These are phyloP conservation scores for Nesometra sesokonis DNA, from an alignment of 35 echinoderm and acorn worm species.

Conservation along the genomic window DNA sequence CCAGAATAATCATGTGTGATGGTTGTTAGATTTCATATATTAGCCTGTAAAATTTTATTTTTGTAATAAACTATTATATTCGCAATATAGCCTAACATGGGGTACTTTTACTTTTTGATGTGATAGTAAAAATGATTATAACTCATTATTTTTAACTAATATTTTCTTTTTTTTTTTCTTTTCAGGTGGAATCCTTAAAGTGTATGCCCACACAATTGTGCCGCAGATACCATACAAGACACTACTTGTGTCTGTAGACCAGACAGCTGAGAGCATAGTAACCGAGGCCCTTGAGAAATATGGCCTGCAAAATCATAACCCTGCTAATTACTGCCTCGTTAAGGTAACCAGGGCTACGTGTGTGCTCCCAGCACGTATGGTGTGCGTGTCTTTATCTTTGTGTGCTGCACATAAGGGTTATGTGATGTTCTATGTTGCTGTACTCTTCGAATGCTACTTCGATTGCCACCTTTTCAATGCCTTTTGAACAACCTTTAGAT, in stretches of 20 bases:
- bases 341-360: constrained; percentile 37
- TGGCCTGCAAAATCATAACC: constrained; percentile 64
- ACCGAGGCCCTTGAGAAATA: constrained; percentile 67
- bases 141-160: too few relatives aligned
- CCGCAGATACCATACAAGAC: constrained; percentile 91
- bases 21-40: too few relatives aligned
- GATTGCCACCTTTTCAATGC: too few relatives aligned
- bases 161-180: neutral
- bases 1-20: too few relatives aligned
- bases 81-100: too few relatives aligned
- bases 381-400: neutral
- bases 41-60: too few relatives aligned
- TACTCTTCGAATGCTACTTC: neutral
- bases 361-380: neutral
- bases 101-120: too few relatives aligned
- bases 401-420: neutral
- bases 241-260: constrained; percentile 52
- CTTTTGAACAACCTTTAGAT: too few relatives aligned
- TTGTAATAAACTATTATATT: too few relatives aligned
- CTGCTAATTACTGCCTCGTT: constrained; percentile 57
- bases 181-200: constrained; percentile 79
- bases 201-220: constrained; percentile 75
- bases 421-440: neutral
- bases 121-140: too few relatives aligned
- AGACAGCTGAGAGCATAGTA: constrained; percentile 47